Evolutionary conservation across 1,140 invertebrate genomes (phyloP).

Genomic region (Daktulosphaira vitifoliae): DNA sequence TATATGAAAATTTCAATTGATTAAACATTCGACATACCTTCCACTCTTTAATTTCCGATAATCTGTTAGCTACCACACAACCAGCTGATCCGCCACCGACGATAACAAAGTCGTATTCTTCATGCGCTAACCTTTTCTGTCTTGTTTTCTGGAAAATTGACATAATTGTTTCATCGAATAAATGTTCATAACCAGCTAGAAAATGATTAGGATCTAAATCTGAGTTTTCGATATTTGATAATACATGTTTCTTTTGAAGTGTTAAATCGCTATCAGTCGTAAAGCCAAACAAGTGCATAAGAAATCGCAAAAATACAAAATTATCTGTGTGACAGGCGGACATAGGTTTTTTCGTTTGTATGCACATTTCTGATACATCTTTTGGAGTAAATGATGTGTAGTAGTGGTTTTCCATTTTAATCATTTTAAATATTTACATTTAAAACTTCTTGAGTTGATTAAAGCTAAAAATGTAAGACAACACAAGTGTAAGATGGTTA

Average conservation of each 20-base stretch:
- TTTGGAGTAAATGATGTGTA: conserved; percentile 43
- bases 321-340: conserved; percentile 49
- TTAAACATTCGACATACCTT: conserved; percentile 34
- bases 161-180: conserved; percentile 32
- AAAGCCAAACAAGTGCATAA: conserved; percentile 50
- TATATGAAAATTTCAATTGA: neutral
- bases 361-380: conserved; percentile 49
- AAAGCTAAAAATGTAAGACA: too few relatives aligned
- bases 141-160: conserved; percentile 30
- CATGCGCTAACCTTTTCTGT: neutral
- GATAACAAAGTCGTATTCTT: conserved; percentile 50
- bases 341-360: conserved; percentile 35
- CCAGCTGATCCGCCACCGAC: conserved; percentile 46
- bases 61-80: conserved; percentile 38
- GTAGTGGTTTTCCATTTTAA: neutral
- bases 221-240: neutral
- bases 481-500: too few relatives aligned
- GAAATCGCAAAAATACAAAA: conserved; percentile 50
- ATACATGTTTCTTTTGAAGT: neutral
- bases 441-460: too few relatives aligned
- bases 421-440: too few relatives aligned
- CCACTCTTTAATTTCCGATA: conserved; percentile 38
- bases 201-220: neutral
- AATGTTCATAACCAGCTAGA: conserved; percentile 30
- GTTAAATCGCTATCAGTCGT: conserved; percentile 42